phyloP scores from a whole-genome alignment of 2,113 vertebrate species.

The Holacanthus passer region DNA sequence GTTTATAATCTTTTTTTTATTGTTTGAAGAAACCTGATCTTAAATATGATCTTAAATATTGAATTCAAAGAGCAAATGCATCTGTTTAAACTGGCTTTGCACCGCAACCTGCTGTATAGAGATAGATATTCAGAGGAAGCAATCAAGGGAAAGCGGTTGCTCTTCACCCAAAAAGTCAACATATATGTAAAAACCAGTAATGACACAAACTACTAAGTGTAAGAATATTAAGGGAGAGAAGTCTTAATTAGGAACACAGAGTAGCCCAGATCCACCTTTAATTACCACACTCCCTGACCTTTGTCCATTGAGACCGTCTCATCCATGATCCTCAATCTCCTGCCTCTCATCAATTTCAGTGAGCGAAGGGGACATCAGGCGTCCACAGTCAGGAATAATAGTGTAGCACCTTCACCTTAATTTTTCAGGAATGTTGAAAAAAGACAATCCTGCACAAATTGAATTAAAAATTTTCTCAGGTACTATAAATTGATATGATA shows the following conservation, averaged over 20 bases:
- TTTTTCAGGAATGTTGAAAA: background rate
- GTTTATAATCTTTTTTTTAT: no score
- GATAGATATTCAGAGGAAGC: background rate
- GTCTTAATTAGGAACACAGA: background rate
- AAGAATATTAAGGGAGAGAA: background rate
- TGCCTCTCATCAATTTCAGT: conserved; percentile 44
- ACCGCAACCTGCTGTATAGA: no score
- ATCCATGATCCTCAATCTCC: conserved; percentile 12
- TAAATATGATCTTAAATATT: no score
- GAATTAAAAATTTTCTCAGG: background rate
- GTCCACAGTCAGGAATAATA: conserved; percentile 25
- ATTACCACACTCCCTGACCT: conserved; percentile 16
- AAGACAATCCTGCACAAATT: background rate
- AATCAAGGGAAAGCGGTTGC: background rate
- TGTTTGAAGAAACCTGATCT: background rate
- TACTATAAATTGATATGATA: background rate
- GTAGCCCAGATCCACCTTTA: conserved; percentile 1
- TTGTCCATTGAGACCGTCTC: conserved; percentile 32
- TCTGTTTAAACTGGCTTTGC: no score
- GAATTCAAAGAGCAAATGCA: background rate
- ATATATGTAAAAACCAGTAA: background rate
- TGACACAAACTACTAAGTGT: background rate
- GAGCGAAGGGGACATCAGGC: conserved; percentile 30
- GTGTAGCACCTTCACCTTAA: background rate
- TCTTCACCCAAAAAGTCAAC: background rate